Evolutionary conservation across 2,113 vertebrate genomes (phyloP), one percentile per base, ranked within the genome.

Genomic region (Chelonoidis abingdonii): DNA sequence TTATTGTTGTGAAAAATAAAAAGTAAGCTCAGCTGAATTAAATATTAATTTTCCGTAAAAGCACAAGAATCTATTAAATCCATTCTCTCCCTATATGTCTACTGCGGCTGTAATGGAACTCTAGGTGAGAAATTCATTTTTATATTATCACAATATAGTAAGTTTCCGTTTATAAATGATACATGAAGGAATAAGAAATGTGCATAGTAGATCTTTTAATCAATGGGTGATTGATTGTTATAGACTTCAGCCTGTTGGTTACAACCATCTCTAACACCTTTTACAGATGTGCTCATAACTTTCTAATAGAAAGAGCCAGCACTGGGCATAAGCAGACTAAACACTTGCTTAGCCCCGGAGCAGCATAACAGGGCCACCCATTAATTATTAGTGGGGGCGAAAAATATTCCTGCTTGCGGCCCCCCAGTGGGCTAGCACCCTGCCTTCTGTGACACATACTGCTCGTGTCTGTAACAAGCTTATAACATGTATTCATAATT

Each of bases 31-130:
- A 56, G 22, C 8, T 56, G 54, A 56, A 56, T 56, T 56, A 24
- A 56, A 24, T 21, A 56, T 22, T 24, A 56, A 56, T 56, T 56
- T 56, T 56, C 21, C 21, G 22, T 8, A 56, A 56, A 56, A 95
- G 92, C 87, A 86, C 65, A 54, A 85, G 89, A 87, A 93, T 96
- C 35, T 80, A 82, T 94, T 89, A 94, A 83, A 24, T 94, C 89
- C 90, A 89, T 94, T 92, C 47, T 84, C 89, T 94, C 86, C 91
- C 54, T 80, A 78, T 87, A 82, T 87, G 86, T 92, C 95, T 94
- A 88, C 87, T 89, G 95, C 85, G 94, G 81, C 54, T 93, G 0
- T 0, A 89, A 83, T 69, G 86, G 91, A 88, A 93, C 83, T 72
- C 84, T 49, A 65, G 93, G 91, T 13, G 88, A 21, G 0, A 1